Conservation (phyloP, 2,888 invertebrate species). For the Troilus luridus region DNA sequence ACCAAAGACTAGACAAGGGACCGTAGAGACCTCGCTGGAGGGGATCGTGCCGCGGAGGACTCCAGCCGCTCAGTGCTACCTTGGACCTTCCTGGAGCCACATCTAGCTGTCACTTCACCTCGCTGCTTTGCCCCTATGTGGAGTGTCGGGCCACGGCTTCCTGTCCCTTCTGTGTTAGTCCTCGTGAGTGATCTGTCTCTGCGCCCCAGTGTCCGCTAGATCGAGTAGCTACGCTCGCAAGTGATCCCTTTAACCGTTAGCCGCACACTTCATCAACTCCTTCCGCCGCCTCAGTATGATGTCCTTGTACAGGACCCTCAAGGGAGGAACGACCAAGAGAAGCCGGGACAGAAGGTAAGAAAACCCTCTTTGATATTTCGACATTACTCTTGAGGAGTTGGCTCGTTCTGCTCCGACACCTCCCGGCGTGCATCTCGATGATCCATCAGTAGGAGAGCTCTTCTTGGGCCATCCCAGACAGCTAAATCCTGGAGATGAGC, state of each 20-base stretch:
- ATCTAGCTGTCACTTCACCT: neutral
- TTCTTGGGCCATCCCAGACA: too few relatives aligned
- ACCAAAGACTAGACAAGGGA: neutral
- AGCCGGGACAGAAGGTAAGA: conserved; percentile 72
- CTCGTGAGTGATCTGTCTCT: neutral
- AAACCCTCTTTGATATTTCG: neutral
- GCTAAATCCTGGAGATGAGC: too few relatives aligned
- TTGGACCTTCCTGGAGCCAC: conserved; percentile 48
- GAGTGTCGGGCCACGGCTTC: conserved; percentile 61
- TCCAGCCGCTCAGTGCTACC: conserved; percentile 57
- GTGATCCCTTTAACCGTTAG: too few relatives aligned
- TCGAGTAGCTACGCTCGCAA: too few relatives aligned
- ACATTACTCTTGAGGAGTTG: too few relatives aligned
- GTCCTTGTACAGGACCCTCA: conserved; percentile 74
- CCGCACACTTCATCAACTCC: too few relatives aligned
- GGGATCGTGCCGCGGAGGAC: neutral
- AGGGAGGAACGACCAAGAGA: conserved; percentile 73
- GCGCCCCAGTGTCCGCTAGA: neutral
- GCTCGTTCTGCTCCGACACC: too few relatives aligned
- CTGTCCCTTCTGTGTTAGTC: conserved; percentile 5
- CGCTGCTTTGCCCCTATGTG: conserved; percentile 48
- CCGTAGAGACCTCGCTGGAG: neutral
- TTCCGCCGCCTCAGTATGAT: conserved; percentile 70
- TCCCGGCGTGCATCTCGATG: too few relatives aligned
- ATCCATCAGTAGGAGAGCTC: too few relatives aligned